These are phyloP conservation scores for Tinea semifulvella DNA, from an alignment of 2,888 invertebrate species.

Conservation along the genomic window DNA sequence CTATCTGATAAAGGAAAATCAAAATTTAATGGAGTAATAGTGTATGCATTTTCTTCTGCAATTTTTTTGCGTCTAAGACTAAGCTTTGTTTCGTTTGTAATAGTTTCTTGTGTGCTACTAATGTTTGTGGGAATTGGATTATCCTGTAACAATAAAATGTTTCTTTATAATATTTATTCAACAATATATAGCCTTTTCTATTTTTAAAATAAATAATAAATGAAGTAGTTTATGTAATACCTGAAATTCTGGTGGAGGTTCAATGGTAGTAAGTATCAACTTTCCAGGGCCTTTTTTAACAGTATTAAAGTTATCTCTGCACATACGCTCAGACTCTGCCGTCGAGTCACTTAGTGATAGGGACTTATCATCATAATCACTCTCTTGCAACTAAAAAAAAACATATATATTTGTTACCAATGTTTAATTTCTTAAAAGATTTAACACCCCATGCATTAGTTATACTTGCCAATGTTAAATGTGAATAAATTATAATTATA, in stretches of 20 bases:
- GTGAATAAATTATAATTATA: no score
- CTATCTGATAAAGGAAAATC: constrained; percentile 32
- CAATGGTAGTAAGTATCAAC: constrained; percentile 72
- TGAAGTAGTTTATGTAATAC: no score
- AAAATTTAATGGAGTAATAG: constrained; percentile 19
- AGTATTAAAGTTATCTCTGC: constrained; percentile 84
- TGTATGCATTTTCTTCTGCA: constrained; percentile 6
- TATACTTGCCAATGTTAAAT: no score
- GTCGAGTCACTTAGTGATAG: constrained; percentile 82
- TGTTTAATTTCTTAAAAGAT: no score
- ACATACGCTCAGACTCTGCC: constrained; percentile 73
- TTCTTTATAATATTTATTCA: no score
- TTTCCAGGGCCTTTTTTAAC: constrained; percentile 80
- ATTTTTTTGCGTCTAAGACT: constrained; percentile 5
- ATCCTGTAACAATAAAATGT: no score
- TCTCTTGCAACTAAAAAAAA: constrained; percentile 74
- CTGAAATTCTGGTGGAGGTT: constrained; percentile 88
- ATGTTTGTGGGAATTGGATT: no score
- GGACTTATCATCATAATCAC: constrained; percentile 81
- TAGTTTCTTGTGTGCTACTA: no score
- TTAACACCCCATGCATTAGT: no score
- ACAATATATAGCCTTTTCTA: no score
- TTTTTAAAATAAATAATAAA: no score
- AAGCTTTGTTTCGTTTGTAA: neutral
- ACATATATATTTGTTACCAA: neutral